Base-by-base conservation (phyloP, 1,140 invertebrate species). In the Plodia interpunctella region DNA sequence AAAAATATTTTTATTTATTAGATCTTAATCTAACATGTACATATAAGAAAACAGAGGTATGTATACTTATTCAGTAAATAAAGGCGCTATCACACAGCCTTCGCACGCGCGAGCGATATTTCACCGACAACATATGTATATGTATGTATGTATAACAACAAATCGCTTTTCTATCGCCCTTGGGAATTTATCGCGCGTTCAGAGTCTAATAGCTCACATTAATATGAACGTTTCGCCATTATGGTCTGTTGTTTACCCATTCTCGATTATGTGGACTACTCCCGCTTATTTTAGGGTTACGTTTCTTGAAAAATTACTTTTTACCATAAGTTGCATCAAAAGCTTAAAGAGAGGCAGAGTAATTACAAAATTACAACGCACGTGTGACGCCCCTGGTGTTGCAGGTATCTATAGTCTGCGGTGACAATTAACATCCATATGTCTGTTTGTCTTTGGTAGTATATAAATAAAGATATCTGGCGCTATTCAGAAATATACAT, bases 111-210 rank as follows among this genome's bases (percentile, higher is more conserved):
- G 28, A 20, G 58, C 63, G 58, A 73, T 76, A 76, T 68, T 60
- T 75, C 68, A 68, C 59, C 53, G 49, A 32, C 57, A 25, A n/a
- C 6, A 6, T 25, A 6, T 25, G 21, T 25, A 25, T 25, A 25
- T 25, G 21, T 25, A 25, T 25, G 21, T 25, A 25, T 25, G 57
- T 49, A 69, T 65, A 64, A 51, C 63, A 60, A 76, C 69, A 68
- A 70, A 76, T 76, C 65, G 68, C 60, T 70, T 72, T 69, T 70
- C 72, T 70, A 70, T 76, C 74, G 69, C 69, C 65, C 55, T 49
- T n/a, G 59, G 72, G 64, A 71, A 67, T 76, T 74, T 77, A 73
- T 78, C 64, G 68, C 55, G 62, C 66, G 66, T 65, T 65, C 66
- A 30, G 18, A 49, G 53, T 59, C 67, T 76, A 79, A 79, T 79